Percentiles rank a stretch among this genome's conserved stretches.
phyloP scores from a whole-genome alignment of 2,888 invertebrate genomes.

The Chironomus riparius region DNA sequence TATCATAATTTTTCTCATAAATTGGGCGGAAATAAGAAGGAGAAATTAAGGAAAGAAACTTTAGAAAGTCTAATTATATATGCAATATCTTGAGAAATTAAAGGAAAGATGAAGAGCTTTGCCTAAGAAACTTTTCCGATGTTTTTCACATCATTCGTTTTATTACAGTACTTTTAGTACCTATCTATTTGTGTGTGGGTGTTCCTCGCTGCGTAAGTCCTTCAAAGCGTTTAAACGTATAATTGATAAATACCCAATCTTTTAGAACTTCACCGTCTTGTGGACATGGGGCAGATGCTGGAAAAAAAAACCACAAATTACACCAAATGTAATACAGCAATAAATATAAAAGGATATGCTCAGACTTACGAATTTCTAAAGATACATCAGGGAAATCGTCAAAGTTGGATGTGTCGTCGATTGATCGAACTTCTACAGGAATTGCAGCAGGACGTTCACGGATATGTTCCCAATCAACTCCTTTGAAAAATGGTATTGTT shows the following conservation, averaged over 20 bases:
- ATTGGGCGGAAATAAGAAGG: not conserved
- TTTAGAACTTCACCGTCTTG: constrained; percentile 91
- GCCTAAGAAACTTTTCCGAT: not conserved
- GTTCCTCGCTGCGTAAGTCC: constrained; percentile 86
- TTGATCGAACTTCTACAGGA: constrained; percentile 93
- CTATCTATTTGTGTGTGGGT: constrained; percentile 49
- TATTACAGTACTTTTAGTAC: not conserved
- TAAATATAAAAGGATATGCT: not conserved
- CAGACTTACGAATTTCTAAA: constrained; percentile 87
- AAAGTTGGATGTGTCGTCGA: constrained; percentile 99
- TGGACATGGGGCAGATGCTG: constrained; percentile 65
- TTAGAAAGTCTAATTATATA: not conserved
- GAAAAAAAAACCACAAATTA: constrained; percentile 33
- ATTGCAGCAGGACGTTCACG: constrained; percentile 97
- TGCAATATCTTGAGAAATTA: not conserved
- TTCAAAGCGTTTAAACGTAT: constrained; percentile 99
- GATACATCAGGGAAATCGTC: constrained; percentile 99
- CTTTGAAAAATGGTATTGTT: constrained; percentile 86
- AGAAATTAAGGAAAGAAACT: not conserved
- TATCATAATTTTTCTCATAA: not conserved
- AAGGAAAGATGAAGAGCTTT: not conserved
- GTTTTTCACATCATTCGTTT: too few species aligned
- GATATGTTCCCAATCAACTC: constrained; percentile 99
- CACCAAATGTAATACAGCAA: not conserved
- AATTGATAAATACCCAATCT: constrained; percentile 99